A percentile compares a stretch with the other conserved stretches of the same genome.
Evolutionary conservation across 1,140 invertebrate genomes (phyloP).

Genomic region (Cephus cinctus): DNA sequence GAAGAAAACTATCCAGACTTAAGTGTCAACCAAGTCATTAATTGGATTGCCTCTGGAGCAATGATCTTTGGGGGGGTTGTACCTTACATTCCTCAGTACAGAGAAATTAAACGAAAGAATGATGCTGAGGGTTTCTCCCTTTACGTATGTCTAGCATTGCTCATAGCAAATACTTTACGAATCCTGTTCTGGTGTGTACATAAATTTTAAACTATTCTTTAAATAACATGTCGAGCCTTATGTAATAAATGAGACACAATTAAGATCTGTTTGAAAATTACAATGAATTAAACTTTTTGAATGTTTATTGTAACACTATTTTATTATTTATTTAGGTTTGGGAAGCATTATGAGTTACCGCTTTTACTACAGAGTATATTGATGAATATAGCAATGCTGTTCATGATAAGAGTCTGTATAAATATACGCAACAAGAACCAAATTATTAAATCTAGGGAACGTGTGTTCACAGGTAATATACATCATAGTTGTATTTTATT

Average conservation of each 20-base stretch:
- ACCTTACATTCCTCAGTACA: constrained; percentile 89
- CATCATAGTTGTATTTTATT: neutral
- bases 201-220: constrained; percentile 5
- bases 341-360: constrained; percentile 92
- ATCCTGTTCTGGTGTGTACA: constrained; percentile 94
- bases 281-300: constrained; percentile 13
- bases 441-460: constrained; percentile 72
- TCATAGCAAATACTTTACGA: constrained; percentile 93
- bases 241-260: too few species aligned
- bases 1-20: constrained; percentile 24
- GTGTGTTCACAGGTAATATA: constrained; percentile 80
- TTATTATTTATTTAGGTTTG: constrained; percentile 79
- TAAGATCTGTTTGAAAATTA: neutral
- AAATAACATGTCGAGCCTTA: constrained; percentile 12
- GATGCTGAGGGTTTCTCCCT: constrained; percentile 96
- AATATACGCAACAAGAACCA: constrained; percentile 81
- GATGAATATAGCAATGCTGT: constrained; percentile 96
- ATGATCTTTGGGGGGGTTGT: constrained; percentile 93
- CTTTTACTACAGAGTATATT: constrained; percentile 94
- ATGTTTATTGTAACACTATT: constrained; percentile 5
- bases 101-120: constrained; percentile 84
- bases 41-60: constrained; percentile 69
- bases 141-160: constrained; percentile 91
- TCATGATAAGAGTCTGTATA: constrained; percentile 94
- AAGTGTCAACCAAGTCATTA: constrained; percentile 65